Evolutionary conservation across 2,888 invertebrate species (phyloP).

Genomic region (Ichneumon xanthorius): DNA sequence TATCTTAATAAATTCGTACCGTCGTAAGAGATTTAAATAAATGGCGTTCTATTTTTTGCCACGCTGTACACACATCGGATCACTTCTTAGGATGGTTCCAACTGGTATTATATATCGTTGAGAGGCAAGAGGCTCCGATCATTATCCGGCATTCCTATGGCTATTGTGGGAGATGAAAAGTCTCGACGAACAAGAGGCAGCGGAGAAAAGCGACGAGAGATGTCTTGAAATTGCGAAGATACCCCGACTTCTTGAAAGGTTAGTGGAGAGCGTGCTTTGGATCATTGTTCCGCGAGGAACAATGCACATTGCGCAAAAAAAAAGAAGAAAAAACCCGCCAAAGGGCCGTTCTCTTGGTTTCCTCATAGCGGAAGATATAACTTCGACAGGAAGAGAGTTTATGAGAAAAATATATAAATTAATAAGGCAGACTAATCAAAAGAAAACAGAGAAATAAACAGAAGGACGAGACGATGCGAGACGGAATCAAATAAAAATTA

Average conservation of each 20-base stretch:
- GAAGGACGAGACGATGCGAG: constrained; percentile 30
- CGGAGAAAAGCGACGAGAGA: background rate
- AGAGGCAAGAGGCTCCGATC: constrained; percentile 37
- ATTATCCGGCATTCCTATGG: constrained; percentile 47
- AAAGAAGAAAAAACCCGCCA: background rate
- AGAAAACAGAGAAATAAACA: constrained; percentile 1
- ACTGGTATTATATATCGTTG: background rate
- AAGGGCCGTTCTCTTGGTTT: background rate
- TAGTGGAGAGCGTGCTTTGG: background rate
- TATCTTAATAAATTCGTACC: background rate
- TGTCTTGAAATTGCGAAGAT: constrained; percentile 19
- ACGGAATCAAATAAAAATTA: constrained; percentile 28
- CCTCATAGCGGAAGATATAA: background rate
- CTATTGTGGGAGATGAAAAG: constrained; percentile 14
- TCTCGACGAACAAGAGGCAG: constrained; percentile 28
- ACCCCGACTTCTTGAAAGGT: background rate
- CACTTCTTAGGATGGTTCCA: background rate
- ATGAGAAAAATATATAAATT: background rate
- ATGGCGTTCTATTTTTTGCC: background rate
- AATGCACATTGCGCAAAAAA: background rate
- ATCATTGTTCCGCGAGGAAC: background rate
- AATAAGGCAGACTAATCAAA: background rate
- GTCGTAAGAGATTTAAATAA: background rate
- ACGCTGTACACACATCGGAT: background rate
- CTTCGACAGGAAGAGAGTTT: background rate